Evolutionary conservation across 2,113 vertebrate genomes (phyloP), one percentile per base, ranked within the genome.

Genomic region (Clarias gariepinus): DNA sequence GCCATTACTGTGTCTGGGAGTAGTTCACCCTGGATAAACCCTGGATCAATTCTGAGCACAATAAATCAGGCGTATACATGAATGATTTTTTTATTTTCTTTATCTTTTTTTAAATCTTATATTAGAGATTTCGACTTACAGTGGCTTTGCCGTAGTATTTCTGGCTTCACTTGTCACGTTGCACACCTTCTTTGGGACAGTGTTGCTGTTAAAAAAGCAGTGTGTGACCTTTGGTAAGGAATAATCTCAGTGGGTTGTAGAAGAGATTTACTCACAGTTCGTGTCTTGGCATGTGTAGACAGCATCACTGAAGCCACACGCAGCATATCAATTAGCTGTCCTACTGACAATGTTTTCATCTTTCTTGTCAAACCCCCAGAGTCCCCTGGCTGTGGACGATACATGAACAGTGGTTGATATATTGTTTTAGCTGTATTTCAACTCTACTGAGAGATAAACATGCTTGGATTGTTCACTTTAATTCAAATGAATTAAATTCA

Each of bases 211-310:
- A 92, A 89, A 81, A 91, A 92, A 88, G 83, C 90, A 81, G 89
- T 88, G 83, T 80, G 60, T 83, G 74, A 85, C 85, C 90, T 89
- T 88, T 68, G 90, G 86, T 88, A 86, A 89, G 69, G 91, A 90
- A 90, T 88, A 88, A 87, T 91, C 91, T 90, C 92, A 93, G 91
- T 92, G 88, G 93, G 92, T 88, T 86, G 91, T 91, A 87, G 88
- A 87, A 91, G 90, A 91, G 90, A 91, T 90, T 92, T 92, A 89
- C 90, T 61, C 86, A 91, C 84, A 86, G 92, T 64, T 88, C 93
- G 89, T 95, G 94, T 91, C 91, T 89, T 82, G n/a, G 93, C 93
- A 94, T 94, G 91, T 89, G 90, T 92, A 91, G 92, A 89, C 87
- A 64, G 88, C 91, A 93, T 91, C 88, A 93, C 91, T 91, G 88